Percentiles rank a stretch among this genome's conserved stretches.
Evolutionary conservation across 1,140 invertebrate species (phyloP).

Genomic region (Drosophila triauraria): DNA sequence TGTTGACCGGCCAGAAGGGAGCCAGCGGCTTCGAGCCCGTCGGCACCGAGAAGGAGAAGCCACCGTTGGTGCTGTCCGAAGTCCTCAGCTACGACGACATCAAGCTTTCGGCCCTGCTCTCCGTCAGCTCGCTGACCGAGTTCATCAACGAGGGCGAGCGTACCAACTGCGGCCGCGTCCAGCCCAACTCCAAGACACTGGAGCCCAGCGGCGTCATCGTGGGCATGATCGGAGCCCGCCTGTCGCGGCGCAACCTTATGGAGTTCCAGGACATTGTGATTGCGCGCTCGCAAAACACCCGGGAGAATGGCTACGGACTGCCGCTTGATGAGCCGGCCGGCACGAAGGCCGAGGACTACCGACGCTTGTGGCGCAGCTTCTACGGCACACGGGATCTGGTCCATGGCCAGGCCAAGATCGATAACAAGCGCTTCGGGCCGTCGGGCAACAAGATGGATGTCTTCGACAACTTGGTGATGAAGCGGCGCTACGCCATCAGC

Average conservation of each 20-base stretch:
- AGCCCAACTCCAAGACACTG: conserved; percentile 38
- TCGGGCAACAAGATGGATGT: conserved; percentile 62
- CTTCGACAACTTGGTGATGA: conserved; percentile 80
- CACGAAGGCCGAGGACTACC: conserved; percentile 55
- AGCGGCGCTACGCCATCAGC: conserved; percentile 76
- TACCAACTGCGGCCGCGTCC: conserved; percentile 86
- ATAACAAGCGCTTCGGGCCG: conserved; percentile 54
- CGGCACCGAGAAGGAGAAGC: conserved; percentile 79
- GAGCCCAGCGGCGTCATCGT: conserved; percentile 74
- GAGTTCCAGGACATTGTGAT: conserved; percentile 87
- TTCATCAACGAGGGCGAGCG: conserved; percentile 89
- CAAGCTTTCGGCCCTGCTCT: conserved; percentile 87
- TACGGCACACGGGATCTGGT: conserved; percentile 60
- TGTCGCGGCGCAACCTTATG: conserved; percentile 86
- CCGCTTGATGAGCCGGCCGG: neutral
- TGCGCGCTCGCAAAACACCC: conserved; percentile 86
- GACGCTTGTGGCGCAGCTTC: conserved; percentile 64
- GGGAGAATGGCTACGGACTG: conserved; percentile 85
- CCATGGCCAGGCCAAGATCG: conserved; percentile 47
- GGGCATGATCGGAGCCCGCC: conserved; percentile 86
- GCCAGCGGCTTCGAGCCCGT: conserved; percentile 86
- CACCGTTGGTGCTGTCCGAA: conserved; percentile 85
- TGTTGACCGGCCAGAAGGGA: conserved; percentile 85
- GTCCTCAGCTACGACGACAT: conserved; percentile 85
- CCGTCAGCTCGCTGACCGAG: conserved; percentile 87